Evolutionary conservation across 2,888 invertebrate genomes (phyloP).

Genomic region (Tubulanus polymorphus): DNA sequence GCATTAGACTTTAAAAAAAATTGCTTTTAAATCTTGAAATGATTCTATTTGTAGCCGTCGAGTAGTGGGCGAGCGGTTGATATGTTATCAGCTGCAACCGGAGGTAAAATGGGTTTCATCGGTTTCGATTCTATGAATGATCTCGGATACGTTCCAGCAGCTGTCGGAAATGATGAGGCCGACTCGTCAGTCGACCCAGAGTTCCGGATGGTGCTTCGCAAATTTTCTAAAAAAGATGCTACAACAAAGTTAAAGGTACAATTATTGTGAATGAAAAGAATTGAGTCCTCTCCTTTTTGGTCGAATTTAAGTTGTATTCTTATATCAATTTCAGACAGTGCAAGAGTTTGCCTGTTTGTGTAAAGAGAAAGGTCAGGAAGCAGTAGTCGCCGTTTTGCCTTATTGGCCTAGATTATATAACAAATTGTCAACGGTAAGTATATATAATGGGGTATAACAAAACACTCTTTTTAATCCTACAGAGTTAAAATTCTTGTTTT

Average conservation of each 20-base stretch:
- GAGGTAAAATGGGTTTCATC: conserved; percentile 58
- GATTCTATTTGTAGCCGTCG: conserved; percentile 67
- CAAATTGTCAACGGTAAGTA: conserved; percentile 62
- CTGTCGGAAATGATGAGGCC: conserved; percentile 58
- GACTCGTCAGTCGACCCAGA: conserved; percentile 66
- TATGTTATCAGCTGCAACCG: conserved; percentile 61
- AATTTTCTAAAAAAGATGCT: conserved; percentile 84
- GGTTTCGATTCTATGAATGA: conserved; percentile 63
- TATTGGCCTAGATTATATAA: conserved; percentile 81
- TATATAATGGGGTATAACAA: too few species aligned
- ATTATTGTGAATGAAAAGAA: too few species aligned
- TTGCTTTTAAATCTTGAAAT: conserved; percentile 9
- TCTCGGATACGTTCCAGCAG: conserved; percentile 61
- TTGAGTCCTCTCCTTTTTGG: too few species aligned
- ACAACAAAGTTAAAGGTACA: conserved; percentile 88
- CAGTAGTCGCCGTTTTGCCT: conserved; percentile 68
- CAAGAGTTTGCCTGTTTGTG: conserved; percentile 75
- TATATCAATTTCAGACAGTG: conserved; percentile 70
- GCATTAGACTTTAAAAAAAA: not conserved
- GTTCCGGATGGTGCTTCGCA: conserved; percentile 75
- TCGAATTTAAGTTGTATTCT: not conserved
- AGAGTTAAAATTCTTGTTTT: too few species aligned
- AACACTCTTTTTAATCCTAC: too few species aligned
- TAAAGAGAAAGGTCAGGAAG: conserved; percentile 63
- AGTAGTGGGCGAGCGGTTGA: conserved; percentile 87